A percentile compares a stretch with the other conserved stretches of the same genome.
phyloP scores from a whole-genome alignment of 1,140 invertebrate species.

The Cherax destructor region DNA sequence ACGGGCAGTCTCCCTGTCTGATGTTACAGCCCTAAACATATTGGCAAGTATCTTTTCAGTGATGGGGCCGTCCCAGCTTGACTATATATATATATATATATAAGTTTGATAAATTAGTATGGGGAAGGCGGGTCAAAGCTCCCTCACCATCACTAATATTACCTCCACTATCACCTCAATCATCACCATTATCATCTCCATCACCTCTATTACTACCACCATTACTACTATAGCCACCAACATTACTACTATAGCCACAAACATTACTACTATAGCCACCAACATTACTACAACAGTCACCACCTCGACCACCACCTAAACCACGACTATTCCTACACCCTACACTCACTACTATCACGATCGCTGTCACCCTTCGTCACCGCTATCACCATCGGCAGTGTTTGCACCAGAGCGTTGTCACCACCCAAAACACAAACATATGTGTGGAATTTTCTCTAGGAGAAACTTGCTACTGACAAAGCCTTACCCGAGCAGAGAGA shows the following conservation, averaged over 20 bases:
- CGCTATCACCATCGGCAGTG: background rate
- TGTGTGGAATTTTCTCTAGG: background rate
- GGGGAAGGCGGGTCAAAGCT: too few relatives aligned
- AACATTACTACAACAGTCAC: background rate
- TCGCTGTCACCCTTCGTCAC: background rate
- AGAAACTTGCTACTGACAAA: conserved; percentile 13
- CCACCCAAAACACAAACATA: conserved; percentile 17
- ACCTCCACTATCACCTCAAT: too few relatives aligned
- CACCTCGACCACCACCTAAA: background rate
- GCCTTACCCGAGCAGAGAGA: background rate
- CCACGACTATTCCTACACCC: background rate
- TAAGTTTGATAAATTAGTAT: too few relatives aligned
- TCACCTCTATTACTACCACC: background rate
- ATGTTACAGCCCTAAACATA: too few relatives aligned
- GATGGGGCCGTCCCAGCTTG: too few relatives aligned
- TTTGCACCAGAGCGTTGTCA: background rate
- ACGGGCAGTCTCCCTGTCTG: too few relatives aligned
- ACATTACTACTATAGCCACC: background rate
- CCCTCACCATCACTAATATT: too few relatives aligned
- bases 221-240: background rate
- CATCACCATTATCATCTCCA: too few relatives aligned
- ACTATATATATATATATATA: too few relatives aligned
- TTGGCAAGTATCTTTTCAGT: too few relatives aligned
- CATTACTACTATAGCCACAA: background rate
- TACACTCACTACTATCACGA: background rate